phyloP scores from a whole-genome alignment of 2,888 invertebrate genomes.

The Heteropelma amictum region DNA sequence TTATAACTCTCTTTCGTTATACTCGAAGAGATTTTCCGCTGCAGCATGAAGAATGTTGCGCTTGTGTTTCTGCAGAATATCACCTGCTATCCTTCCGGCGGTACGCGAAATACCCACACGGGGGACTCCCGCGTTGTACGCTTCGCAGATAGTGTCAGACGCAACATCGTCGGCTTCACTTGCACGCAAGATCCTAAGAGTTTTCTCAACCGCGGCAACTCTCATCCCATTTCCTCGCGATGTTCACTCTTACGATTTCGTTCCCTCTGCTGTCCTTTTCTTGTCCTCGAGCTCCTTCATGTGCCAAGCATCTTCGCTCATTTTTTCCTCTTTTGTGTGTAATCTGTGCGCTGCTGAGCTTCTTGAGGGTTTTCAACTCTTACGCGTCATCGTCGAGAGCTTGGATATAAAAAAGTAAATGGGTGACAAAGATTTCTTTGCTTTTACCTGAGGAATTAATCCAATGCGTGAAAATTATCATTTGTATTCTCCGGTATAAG shows the following conservation, averaged over 20 bases:
- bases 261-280: conserved; percentile 25
- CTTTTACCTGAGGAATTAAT: background rate
- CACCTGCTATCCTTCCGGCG: conserved; percentile 6
- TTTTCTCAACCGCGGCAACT: conserved; percentile 17
- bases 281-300: conserved; percentile 7
- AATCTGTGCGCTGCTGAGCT: background rate
- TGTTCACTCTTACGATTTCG: conserved; percentile 31
- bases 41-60: conserved; percentile 9
- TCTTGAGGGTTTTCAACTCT: conserved; percentile 12
- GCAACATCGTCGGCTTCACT: conserved; percentile 29
- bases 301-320: background rate
- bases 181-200: conserved; percentile 35
- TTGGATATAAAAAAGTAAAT: conserved; percentile 4
- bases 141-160: conserved; percentile 19
- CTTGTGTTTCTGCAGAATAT: conserved; percentile 9
- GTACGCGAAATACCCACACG: background rate
- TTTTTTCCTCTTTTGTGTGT: background rate
- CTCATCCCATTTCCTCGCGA: conserved; percentile 17
- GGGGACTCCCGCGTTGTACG: background rate
- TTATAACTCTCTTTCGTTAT: background rate
- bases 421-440: background rate
- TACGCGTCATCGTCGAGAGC: background rate
- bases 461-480: background rate
- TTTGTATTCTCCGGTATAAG: background rate
- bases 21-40: background rate